Base-by-base conservation (phyloP, 2,888 invertebrate genomes). In the Parnassius mnemosyne region DNA sequence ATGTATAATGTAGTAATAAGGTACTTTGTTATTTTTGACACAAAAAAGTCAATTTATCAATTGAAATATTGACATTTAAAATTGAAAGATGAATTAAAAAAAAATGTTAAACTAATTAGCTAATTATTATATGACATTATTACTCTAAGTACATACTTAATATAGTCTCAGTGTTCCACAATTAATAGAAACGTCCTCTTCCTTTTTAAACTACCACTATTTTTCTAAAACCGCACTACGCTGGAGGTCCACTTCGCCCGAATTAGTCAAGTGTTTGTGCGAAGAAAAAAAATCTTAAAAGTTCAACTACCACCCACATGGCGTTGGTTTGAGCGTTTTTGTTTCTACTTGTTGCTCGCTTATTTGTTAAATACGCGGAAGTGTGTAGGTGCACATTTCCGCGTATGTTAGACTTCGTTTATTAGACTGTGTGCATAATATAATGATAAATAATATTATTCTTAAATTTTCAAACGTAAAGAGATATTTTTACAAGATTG, bases 201-300 rank as follows among this genome's bases (percentile, higher is more conserved):
- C 7, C 34, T 34, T 34, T 34, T 34, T 34, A 34, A 34, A 34
- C 34, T 34, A 7, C 3, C 34, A 34, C 34, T 34, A 7, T 44
- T 16, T 34, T 46, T 56, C 59, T 63, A 63, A 56, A 63, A 63
- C 52, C 12, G 60, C 52, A 55, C 84, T 65, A 84, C 83, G 85
- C 88, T 83, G 88, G 88, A 84, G 89, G 86, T 82, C 83, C 81
- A 77, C 81, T 71, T 80, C 80, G 80, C 74, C 74, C 73, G 71
- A 76, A 75, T 80, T 79, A 65, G 68, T 70, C 74, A 77, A 75
- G 73, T 79, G 82, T 84, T 83, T 79, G 79, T 71, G 71, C 69
- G 69, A 71, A 73, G 77, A 78, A 81, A 84, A 79, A 84, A 79
- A 76, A 70, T 69, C 65, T 74, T 68, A 69, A 70, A 3, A 70